Evolutionary conservation across 2,888 invertebrate genomes (phyloP).

Genomic region (Conchocele bisecta): DNA sequence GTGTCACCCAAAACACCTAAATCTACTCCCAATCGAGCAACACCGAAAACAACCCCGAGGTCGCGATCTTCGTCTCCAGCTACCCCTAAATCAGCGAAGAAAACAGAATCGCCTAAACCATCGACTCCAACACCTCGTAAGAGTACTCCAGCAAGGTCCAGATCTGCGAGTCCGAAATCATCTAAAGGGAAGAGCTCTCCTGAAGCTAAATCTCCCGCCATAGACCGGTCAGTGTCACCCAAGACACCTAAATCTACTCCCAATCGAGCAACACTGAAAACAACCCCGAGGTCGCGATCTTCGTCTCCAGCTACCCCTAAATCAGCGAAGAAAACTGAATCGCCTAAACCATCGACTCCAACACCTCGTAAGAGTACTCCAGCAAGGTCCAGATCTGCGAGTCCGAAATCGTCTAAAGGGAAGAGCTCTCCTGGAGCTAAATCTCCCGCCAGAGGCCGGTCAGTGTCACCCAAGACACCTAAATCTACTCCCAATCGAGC

Average conservation of each 20-base stretch:
- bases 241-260: conserved; percentile 15
- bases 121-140: conserved; percentile 4
- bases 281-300: neutral
- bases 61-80: conserved; percentile 1
- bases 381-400: neutral
- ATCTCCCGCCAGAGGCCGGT: neutral
- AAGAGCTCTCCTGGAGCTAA: neutral
- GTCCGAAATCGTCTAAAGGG: conserved; percentile 26
- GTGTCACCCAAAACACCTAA: neutral
- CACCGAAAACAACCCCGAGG: conserved; percentile 21
- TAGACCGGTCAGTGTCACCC: neutral
- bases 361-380: neutral
- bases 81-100: conserved; percentile 8
- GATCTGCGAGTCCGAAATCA: conserved; percentile 2
- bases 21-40: conserved; percentile 12
- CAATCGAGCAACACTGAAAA: neutral
- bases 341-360: conserved; percentile 15
- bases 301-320: conserved; percentile 8
- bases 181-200: conserved; percentile 4
- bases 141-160: conserved; percentile 3
- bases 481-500: conserved; percentile 6
- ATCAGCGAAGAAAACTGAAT: conserved; percentile 2
- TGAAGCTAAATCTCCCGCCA: conserved; percentile 8
- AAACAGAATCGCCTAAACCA: conserved; percentile 9
- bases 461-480: conserved; percentile 8